Percentiles rank a stretch among this genome's conserved stretches.
These are phyloP conservation scores for Argopecten irradians DNA, from an alignment of 1,140 invertebrate genomes.

Conservation along the genomic window DNA sequence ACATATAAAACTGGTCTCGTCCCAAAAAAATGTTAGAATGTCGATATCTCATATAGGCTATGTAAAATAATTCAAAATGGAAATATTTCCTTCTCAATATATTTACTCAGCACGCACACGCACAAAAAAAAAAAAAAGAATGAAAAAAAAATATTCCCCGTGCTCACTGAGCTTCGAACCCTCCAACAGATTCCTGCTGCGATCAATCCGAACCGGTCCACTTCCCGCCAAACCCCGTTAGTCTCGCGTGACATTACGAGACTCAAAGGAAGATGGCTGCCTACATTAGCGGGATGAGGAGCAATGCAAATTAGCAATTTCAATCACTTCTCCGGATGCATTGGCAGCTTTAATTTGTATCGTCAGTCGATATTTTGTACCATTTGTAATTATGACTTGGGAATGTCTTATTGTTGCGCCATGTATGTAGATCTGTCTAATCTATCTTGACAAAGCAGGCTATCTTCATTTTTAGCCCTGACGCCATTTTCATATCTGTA, in stretches of 20 bases:
- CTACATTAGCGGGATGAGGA: conserved; percentile 34
- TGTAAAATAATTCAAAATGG: no score
- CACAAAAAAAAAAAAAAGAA: no score
- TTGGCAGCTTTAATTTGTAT: background rate
- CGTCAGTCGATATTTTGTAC: background rate
- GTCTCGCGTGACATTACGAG: conserved; percentile 44
- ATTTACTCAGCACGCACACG: no score
- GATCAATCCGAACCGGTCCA: no score
- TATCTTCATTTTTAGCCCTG: conserved; percentile 13
- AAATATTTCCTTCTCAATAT: no score
- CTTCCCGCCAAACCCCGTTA: conserved; percentile 49
- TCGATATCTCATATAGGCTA: no score
- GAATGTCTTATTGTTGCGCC: background rate
- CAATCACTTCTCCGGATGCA: background rate
- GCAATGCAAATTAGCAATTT: conserved; percentile 25
- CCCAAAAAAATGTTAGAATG: no score
- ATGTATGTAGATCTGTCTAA: background rate
- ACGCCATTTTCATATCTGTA: background rate
- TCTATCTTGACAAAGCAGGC: background rate
- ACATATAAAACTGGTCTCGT: no score
- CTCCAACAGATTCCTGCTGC: no score
- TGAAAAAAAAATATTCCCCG: no score
- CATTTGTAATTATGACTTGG: background rate
- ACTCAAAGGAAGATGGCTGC: conserved; percentile 50
- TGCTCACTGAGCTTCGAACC: no score